Conservation (phyloP, 64 coral and sea anemone species). For the Stylophora pistillata region DNA sequence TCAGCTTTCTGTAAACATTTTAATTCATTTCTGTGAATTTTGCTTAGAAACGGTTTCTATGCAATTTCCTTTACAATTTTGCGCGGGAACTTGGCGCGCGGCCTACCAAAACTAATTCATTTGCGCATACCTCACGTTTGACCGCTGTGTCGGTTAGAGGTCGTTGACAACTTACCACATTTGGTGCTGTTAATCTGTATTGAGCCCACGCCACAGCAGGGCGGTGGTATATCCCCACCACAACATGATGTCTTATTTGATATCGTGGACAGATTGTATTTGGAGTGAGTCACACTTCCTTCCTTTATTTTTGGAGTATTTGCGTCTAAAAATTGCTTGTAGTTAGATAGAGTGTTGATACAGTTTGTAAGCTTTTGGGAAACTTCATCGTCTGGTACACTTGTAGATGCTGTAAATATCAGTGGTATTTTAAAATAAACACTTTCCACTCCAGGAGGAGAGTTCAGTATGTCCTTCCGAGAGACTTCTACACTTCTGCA, state of each 20-base stretch:
- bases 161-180: conserved; percentile 7
- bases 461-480: not conserved
- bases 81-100: not conserved
- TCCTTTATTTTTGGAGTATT: not conserved
- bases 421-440: conserved; percentile 12
- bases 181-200: not conserved
- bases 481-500: not conserved
- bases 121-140: too few species aligned
- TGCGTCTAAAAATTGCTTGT: not conserved
- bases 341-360: not conserved
- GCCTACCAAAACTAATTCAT: not conserved
- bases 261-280: not conserved
- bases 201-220: conserved; percentile 44
- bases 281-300: not conserved
- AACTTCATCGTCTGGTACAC: conserved; percentile 1
- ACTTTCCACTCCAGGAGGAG: not conserved
- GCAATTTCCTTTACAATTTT: too few species aligned
- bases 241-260: conserved; percentile 12
- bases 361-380: not conserved
- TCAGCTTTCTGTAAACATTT: too few species aligned
- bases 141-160: too few species aligned
- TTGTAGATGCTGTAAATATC: not conserved
- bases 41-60: too few species aligned
- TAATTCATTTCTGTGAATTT: too few species aligned
- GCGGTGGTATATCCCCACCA: conserved; percentile 26